Conservation (phyloP, 2,888 invertebrate genomes). For the Eupithecia inturbata region DNA sequence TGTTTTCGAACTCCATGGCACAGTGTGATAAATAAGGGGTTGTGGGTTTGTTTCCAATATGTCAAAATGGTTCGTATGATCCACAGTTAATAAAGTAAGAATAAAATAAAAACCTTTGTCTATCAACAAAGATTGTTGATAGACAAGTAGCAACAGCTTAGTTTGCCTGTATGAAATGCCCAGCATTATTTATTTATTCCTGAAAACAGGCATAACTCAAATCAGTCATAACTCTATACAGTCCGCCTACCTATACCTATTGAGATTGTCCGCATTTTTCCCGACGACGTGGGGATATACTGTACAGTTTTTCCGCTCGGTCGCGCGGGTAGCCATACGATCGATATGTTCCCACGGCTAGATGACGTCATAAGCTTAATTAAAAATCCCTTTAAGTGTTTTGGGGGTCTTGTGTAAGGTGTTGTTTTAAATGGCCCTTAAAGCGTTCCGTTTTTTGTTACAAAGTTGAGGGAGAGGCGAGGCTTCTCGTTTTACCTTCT, state of each 20-base stretch:
- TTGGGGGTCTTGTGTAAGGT: conserved; percentile 1
- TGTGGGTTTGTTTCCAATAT: background rate
- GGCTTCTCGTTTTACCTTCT: background rate
- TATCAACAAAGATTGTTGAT: background rate
- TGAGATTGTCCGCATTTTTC: conserved; percentile 29
- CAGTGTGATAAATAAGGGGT: background rate
- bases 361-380: conserved; percentile 57
- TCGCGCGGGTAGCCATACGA: conserved; percentile 55
- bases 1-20: conserved; percentile 47
- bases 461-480: background rate
- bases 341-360: conserved; percentile 63
- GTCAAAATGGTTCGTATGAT: background rate
- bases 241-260: background rate
- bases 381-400: conserved; percentile 37
- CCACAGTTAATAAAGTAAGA: too few relatives aligned
- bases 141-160: background rate
- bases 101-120: too few relatives aligned
- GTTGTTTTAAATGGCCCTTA: conserved; percentile 10
- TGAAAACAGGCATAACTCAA: background rate
- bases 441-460: conserved; percentile 2
- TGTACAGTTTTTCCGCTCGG: conserved; percentile 57
- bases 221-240: background rate
- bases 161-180: background rate
- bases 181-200: background rate
- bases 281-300: conserved; percentile 25